Conservation (phyloP, 2,888 invertebrate species). For the Atherix ibis region DNA sequence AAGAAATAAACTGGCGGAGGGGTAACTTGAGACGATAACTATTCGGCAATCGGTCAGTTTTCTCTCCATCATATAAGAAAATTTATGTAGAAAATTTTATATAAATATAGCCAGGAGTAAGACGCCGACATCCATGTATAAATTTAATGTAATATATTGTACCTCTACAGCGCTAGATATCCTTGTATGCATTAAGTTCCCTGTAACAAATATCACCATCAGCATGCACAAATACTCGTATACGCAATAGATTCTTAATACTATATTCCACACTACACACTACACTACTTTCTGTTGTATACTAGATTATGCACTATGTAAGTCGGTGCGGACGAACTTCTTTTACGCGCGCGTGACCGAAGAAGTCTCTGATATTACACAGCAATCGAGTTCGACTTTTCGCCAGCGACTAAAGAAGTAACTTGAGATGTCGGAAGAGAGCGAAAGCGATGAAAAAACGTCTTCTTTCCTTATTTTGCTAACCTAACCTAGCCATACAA, state of each 20-base stretch:
- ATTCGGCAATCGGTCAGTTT: constrained; percentile 12
- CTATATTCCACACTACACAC: too few species aligned
- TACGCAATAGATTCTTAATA: too few species aligned
- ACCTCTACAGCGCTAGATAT: too few species aligned
- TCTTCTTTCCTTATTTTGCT: constrained; percentile 11
- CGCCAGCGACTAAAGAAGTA: constrained; percentile 14
- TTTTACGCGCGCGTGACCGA: constrained; percentile 15
- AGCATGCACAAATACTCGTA: constrained; percentile 11
- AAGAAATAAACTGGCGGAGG: constrained; percentile 12
- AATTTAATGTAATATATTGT: too few species aligned
- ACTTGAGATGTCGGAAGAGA: constrained; percentile 12
- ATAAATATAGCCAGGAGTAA: constrained; percentile 9
- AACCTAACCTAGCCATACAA: constrained; percentile 4
- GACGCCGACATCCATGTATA: too few species aligned
- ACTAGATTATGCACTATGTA: too few species aligned
- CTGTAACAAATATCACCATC: constrained; percentile 8
- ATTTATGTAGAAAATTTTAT: constrained; percentile 6
- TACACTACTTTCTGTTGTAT: too few species aligned
- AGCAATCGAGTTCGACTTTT: constrained; percentile 15
- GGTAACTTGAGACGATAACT: constrained; percentile 13
- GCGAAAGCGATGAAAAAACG: constrained; percentile 3
- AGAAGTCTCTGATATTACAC: constrained; percentile 11
- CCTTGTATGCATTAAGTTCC: too few species aligned
- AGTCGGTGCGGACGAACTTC: constrained; percentile 9
- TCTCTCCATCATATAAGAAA: constrained; percentile 10